Evolutionary conservation across 2,888 invertebrate genomes (phyloP).

Genomic region (Caenorhabditis sp.): DNA sequence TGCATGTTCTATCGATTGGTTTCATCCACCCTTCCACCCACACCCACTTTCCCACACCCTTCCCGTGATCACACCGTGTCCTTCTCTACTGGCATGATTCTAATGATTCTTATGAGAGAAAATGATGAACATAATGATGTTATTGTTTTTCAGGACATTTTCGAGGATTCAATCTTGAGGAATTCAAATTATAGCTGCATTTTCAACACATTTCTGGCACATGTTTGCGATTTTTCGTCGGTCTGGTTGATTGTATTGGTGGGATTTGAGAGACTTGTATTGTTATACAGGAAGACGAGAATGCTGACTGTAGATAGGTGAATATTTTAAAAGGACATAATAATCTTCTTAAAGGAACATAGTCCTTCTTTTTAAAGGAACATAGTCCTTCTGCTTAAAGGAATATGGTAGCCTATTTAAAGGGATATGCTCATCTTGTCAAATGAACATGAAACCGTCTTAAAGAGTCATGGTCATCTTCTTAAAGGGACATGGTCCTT

Average conservation of each 20-base stretch:
- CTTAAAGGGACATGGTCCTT: too few relatives aligned
- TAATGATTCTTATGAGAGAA: too few relatives aligned
- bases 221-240: constrained; percentile 65
- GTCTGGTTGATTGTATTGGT: constrained; percentile 68
- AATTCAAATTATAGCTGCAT: constrained; percentile 47
- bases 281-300: constrained; percentile 52
- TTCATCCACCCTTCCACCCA: not conserved
- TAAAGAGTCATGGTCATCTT: too few relatives aligned
- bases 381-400: too few relatives aligned
- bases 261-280: constrained; percentile 61
- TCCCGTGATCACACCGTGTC: not conserved
- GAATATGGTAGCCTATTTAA: too few relatives aligned
- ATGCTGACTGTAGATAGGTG: constrained; percentile 54
- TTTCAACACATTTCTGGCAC: constrained; percentile 60
- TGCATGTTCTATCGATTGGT: constrained; percentile 18
- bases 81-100: not conserved
- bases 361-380: too few relatives aligned
- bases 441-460: too few relatives aligned
- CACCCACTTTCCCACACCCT: too few relatives aligned
- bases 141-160: constrained; percentile 30
- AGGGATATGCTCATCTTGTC: too few relatives aligned
- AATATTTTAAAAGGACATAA: not conserved
- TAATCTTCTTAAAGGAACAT: too few relatives aligned
- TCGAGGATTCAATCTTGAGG: constrained; percentile 38
- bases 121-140: too few relatives aligned